A percentile compares a stretch with the other conserved stretches of the same genome.
Evolutionary conservation across 1,140 invertebrate species (phyloP).

Genomic region (Maniola jurtina): DNA sequence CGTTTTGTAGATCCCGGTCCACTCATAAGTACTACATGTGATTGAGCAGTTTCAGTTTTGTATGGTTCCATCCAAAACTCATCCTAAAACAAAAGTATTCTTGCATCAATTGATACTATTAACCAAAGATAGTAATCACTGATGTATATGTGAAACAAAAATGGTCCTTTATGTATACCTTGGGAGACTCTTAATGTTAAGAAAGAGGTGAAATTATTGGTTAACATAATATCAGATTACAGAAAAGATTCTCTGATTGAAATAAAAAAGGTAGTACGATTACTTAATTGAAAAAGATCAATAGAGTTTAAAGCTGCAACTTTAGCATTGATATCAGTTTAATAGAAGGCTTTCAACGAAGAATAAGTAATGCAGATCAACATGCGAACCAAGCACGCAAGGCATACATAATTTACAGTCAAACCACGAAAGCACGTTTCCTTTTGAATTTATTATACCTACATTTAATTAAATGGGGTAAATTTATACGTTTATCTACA

Average conservation of each 20-base stretch:
- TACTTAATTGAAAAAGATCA: no score
- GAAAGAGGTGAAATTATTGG: no score
- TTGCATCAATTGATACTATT: neutral
- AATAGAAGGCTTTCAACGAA: constrained; percentile 13
- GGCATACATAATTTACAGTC: constrained; percentile 20
- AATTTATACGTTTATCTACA: neutral
- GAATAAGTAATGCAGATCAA: constrained; percentile 13
- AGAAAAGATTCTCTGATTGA: neutral
- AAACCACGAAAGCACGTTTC: constrained; percentile 33
- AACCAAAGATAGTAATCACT: neutral
- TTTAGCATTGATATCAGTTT: neutral
- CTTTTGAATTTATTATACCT: constrained; percentile 33
- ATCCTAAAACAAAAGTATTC: constrained; percentile 49
- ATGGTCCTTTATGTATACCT: neutral
- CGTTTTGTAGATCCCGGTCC: constrained; percentile 54
- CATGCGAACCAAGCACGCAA: constrained; percentile 24
- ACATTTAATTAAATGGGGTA: constrained; percentile 25
- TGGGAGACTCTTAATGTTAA: neutral
- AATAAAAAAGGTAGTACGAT: no score
- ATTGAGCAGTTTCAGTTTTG: constrained; percentile 51
- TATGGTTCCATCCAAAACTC: constrained; percentile 73
- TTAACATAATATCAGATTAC: no score
- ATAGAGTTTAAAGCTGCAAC: neutral
- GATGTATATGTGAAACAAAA: neutral
- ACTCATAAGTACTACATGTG: constrained; percentile 57